phyloP scores from a whole-genome alignment of 2,113 vertebrate species.

The Collichthys lucidus region DNA sequence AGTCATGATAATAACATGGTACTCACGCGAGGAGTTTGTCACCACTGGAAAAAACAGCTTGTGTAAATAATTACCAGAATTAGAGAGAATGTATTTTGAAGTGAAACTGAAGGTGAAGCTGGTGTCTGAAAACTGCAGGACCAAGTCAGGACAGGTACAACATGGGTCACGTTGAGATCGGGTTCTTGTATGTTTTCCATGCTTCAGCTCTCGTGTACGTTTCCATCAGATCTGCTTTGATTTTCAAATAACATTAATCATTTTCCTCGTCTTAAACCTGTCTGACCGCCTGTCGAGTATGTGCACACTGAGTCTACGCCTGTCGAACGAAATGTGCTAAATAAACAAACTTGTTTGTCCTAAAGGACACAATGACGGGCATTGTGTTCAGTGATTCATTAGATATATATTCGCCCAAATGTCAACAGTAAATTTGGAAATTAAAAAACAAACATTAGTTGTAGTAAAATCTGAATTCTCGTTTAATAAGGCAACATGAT shows the following conservation, averaged over 20 bases:
- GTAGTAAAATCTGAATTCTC: background rate
- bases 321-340: too few relatives aligned
- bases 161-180: background rate
- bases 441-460: background rate
- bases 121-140: background rate
- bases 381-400: too few relatives aligned
- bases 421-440: background rate
- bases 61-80: background rate
- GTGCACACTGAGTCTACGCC: background rate
- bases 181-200: too few relatives aligned
- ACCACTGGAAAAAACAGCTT: background rate
- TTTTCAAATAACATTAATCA: conserved; percentile 26
- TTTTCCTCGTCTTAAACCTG: conserved; percentile 38
- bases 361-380: too few relatives aligned
- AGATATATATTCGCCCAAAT: background rate
- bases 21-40: background rate
- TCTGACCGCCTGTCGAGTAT: conserved; percentile 7
- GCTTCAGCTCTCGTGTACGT: background rate
- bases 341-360: too few relatives aligned
- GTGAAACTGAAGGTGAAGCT: background rate
- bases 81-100: background rate
- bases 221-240: background rate
- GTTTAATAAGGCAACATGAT: background rate
- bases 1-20: background rate
- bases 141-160: too few relatives aligned